Base-by-base conservation (phyloP, 2,888 invertebrate species). In the Cataglyphis albicans region DNA sequence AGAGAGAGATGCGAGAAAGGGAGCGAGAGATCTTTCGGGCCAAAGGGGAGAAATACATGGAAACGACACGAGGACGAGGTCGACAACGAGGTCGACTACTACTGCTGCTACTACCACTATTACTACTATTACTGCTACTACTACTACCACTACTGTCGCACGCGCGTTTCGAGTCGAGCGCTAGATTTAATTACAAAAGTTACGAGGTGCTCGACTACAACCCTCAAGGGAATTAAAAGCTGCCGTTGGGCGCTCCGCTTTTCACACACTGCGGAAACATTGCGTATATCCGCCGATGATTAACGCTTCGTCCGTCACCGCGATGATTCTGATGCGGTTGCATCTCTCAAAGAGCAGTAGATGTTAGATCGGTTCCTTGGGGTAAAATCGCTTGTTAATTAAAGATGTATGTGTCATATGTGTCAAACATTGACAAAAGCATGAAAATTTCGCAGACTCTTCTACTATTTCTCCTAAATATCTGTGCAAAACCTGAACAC, bases 141-240 rank as follows among this genome's bases (percentile, higher is more conserved):
- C 29, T 57, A 41, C 57, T 32, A 21, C 21, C 0, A 21, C 21
- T 21, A 21, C 21, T 32, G 44, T 41, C 35, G 70, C 38, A n/a
- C 65, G 81, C 82, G 84, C 81, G 84, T 87, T 88, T 86, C 82
- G 76, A 84, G 70, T 61, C 73, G 68, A 63, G 81, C 81, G 83
- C 38, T 81, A 84, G 85, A 90, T 90, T 90, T 90, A 90, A 90
- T 90, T 90, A 88, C 90, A 85, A 88, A 90, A 90, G 90, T 90
- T 90, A 89, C 85, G 89, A 86, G 89, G 78, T 90, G 90, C 88
- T 87, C 84, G 87, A 70, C 70, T 78, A 78, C 78, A 80, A 44
- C 44, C 80, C 59, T 80, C 83, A 35, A 59, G 81, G 73, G 65
- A 80, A 76, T 57, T 81, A 80, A 86, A 82, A 57, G 59, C 67